Evolutionary conservation across 1,140 invertebrate species (phyloP).

Genomic region (Diprion similis): DNA sequence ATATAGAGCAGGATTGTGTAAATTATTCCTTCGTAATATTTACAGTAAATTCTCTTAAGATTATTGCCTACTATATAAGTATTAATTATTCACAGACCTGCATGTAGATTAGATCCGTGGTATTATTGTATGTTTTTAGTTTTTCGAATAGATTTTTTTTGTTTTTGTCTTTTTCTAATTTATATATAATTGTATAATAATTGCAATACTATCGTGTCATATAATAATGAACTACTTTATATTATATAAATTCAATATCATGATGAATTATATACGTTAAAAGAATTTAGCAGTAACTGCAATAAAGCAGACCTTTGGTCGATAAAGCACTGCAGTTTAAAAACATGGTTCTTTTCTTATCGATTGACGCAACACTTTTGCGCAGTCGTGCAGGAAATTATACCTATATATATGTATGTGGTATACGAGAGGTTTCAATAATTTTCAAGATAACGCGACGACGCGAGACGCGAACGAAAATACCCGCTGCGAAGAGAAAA

Average conservation of each 20-base stretch:
- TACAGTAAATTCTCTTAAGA: background rate
- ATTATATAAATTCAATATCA: background rate
- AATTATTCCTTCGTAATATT: background rate
- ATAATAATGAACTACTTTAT: background rate
- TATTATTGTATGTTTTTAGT: background rate
- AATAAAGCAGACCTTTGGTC: background rate
- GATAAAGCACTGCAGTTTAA: background rate
- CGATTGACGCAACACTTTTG: background rate
- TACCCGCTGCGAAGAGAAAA: background rate
- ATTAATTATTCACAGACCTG: too few relatives aligned
- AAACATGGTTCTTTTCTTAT: background rate
- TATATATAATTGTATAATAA: background rate
- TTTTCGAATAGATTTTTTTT: too few relatives aligned
- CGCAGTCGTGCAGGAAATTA: background rate
- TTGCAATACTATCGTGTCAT: background rate
- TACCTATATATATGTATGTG: too few relatives aligned
- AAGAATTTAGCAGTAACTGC: background rate
- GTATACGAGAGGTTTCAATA: background rate
- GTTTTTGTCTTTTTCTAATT: too few relatives aligned
- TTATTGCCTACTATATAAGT: background rate
- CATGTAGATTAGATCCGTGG: too few relatives aligned
- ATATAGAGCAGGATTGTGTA: background rate
- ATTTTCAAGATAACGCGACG: background rate
- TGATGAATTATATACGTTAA: background rate
- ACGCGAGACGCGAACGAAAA: background rate